Evolutionary conservation across 1,140 invertebrate species (phyloP).

Genomic region (Bombus ignitus): DNA sequence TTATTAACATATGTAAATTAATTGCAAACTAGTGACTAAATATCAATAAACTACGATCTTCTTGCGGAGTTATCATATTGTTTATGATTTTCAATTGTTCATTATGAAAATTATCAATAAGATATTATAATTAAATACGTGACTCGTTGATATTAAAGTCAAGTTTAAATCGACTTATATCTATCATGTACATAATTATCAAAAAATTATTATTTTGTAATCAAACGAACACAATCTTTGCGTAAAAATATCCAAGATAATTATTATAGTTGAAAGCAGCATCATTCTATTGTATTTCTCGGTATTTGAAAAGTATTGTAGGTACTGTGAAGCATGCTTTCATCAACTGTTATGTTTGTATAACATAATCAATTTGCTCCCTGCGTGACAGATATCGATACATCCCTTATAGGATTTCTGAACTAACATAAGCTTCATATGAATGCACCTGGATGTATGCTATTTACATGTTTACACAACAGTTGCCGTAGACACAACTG

Average conservation of each 20-base stretch:
- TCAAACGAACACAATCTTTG: not conserved
- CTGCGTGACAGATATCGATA: constrained; percentile 1
- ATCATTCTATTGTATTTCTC: not conserved
- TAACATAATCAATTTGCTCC: not conserved
- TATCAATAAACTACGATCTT: not conserved
- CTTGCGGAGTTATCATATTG: not conserved
- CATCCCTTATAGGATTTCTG: constrained; percentile 7
- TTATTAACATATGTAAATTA: not conserved
- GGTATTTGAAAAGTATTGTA: not conserved
- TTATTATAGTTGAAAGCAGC: not conserved
- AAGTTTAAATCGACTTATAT: not conserved
- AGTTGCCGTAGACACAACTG: not conserved
- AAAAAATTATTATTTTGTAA: not conserved
- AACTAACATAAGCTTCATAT: not conserved
- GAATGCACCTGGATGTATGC: not conserved
- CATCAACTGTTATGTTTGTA: not conserved
- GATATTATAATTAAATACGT: not conserved
- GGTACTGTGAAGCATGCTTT: not conserved
- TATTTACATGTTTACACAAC: not conserved
- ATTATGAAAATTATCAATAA: not conserved
- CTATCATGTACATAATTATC: not conserved
- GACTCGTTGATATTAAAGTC: not conserved
- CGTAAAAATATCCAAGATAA: not conserved
- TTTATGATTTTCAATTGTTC: not conserved
- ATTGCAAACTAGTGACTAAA: not conserved